A percentile compares a stretch with the other conserved stretches of the same genome.
Conservation (phyloP, 2,888 invertebrate species). For the Rutpela maculata region DNA sequence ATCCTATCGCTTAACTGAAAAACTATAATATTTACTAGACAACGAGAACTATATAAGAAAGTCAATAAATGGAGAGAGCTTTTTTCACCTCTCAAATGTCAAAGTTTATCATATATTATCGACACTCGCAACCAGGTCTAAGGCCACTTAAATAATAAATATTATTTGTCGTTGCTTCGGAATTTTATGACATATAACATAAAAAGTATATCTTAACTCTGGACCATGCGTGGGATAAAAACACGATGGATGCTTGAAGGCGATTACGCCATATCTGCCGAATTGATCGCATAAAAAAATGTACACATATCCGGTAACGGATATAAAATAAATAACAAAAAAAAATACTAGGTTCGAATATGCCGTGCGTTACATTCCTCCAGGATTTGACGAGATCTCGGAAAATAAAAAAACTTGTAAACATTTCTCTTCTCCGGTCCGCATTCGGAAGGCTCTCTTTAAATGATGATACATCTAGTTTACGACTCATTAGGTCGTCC, state of each 20-base stretch:
- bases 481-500: constrained; percentile 1
- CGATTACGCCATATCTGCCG: not conserved
- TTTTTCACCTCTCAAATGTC: no score
- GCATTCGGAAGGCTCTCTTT: not conserved
- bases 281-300: constrained; percentile 1
- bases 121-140: not conserved
- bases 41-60: no score
- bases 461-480: constrained; percentile 7
- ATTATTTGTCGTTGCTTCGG: not conserved
- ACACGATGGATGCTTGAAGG: not conserved
- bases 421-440: not conserved
- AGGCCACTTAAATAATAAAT: not conserved
- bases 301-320: not conserved
- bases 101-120: no score
- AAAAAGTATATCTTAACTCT: not conserved
- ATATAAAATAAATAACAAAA: not conserved
- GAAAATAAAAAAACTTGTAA: not conserved
- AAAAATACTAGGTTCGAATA: not conserved
- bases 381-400: not conserved
- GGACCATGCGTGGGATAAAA: not conserved
- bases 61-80: no score
- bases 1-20: no score
- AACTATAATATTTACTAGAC: no score
- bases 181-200: not conserved
- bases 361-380: not conserved